Percentiles rank a stretch among this genome's conserved stretches.
Evolutionary conservation across 2,888 invertebrate species (phyloP).

Genomic region (Acanthococcus lagerstroemiae): DNA sequence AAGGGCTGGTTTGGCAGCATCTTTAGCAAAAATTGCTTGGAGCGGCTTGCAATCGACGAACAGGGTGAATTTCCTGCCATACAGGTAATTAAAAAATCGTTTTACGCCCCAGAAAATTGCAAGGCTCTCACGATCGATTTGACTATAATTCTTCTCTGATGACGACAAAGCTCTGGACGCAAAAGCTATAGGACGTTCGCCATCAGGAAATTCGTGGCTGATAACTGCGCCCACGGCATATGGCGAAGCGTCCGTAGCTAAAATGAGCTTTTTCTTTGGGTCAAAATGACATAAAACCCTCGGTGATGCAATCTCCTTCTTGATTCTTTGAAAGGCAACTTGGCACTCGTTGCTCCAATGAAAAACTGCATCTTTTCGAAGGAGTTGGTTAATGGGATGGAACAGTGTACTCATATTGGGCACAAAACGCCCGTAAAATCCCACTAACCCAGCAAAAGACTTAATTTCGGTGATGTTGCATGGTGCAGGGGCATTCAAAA

Average conservation of each 20-base stretch:
- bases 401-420: not conserved
- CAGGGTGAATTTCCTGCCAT: slow-evolving; percentile 37
- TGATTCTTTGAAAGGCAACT: not conserved
- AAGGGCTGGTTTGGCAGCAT: slow-evolving; percentile 6
- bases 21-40: not conserved
- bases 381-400: not conserved
- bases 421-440: slow-evolving; percentile 16
- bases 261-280: not conserved
- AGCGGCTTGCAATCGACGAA: slow-evolving; percentile 42
- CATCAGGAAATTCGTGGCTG: not conserved
- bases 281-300: slow-evolving; percentile 5
- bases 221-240: slow-evolving; percentile 12
- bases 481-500: slow-evolving; percentile 23
- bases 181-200: slow-evolving; percentile 24
- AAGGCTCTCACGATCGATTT: slow-evolving; percentile 33
- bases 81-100: slow-evolving; percentile 36
- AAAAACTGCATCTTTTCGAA: slow-evolving; percentile 8
- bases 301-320: slow-evolving; percentile 1
- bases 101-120: slow-evolving; percentile 31
- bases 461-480: slow-evolving; percentile 7
- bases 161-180: slow-evolving; percentile 20
- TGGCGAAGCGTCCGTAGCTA: slow-evolving; percentile 20
- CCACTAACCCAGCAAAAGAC: slow-evolving; percentile 11
- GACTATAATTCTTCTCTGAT: slow-evolving; percentile 31
- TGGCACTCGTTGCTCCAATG: not conserved